These are phyloP conservation scores for Morone saxatilis DNA, from an alignment of 2,113 vertebrate species.

Conservation along the genomic window DNA sequence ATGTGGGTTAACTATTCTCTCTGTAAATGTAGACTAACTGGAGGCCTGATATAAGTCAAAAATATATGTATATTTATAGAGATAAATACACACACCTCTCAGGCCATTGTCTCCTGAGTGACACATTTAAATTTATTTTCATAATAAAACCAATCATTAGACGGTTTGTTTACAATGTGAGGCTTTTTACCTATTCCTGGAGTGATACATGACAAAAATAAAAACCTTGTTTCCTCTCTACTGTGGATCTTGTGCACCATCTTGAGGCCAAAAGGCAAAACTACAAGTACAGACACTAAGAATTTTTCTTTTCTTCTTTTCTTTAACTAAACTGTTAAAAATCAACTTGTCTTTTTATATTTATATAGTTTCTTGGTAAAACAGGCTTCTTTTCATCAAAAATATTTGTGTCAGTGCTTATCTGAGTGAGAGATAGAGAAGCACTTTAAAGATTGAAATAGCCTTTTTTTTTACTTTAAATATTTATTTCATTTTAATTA, in stretches of 20 bases:
- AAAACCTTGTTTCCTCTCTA: background rate
- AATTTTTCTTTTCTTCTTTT: too few species aligned
- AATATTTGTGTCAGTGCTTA: background rate
- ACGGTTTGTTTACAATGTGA: background rate
- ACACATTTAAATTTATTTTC: background rate
- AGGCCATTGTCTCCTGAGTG: too few species aligned
- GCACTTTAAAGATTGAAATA: too few species aligned
- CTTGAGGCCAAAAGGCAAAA: conserved; percentile 27
- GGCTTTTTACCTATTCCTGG: conserved; percentile 14
- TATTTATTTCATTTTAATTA: too few species aligned
- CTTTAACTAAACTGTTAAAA: background rate
- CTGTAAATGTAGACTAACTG: background rate
- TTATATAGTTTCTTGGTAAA: background rate
- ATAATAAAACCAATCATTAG: background rate
- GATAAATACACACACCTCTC: background rate
- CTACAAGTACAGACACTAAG: conserved; percentile 6
- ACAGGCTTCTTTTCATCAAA: background rate
- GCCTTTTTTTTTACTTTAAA: too few species aligned
- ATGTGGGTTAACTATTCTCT: background rate
- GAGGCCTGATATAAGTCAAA: background rate
- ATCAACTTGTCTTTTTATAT: background rate
- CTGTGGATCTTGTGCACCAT: conserved; percentile 40
- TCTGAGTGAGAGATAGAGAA: too few species aligned
- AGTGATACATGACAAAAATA: conserved; percentile 15
- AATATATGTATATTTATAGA: background rate